These are phyloP conservation scores for Collichthys lucidus DNA, from an alignment of 2,113 vertebrate species.

Conservation along the genomic window DNA sequence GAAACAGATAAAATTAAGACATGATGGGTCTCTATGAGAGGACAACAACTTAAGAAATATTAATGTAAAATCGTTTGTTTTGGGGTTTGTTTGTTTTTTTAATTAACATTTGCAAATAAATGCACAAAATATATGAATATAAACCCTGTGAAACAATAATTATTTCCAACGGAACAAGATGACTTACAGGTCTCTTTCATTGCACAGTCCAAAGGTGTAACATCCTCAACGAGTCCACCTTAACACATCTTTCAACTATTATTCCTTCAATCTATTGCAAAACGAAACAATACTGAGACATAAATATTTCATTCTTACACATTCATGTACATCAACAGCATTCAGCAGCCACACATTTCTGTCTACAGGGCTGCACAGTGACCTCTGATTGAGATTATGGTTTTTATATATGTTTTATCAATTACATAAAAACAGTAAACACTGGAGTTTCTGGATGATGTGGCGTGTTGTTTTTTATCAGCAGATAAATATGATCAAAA, in stretches of 20 bases:
- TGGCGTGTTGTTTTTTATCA: neutral
- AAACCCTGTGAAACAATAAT: neutral
- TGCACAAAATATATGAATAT: slow-evolving; percentile 15
- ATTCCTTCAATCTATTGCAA: slow-evolving; percentile 6
- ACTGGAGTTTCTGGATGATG: neutral
- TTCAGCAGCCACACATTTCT: slow-evolving; percentile 46
- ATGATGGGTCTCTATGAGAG: neutral
- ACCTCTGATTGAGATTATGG: neutral
- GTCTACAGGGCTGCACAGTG: slow-evolving; percentile 30
- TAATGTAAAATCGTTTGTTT: neutral
- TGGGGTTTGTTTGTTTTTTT: neutral
- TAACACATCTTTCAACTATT: slow-evolving; percentile 15
- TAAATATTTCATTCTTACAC: slow-evolving; percentile 42
- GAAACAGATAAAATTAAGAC: slow-evolving; percentile 37
- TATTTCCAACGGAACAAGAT: slow-evolving; percentile 1
- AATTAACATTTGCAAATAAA: slow-evolving; percentile 18
- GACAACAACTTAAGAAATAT: slow-evolving; percentile 11
- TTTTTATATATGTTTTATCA: neutral
- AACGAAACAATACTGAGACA: slow-evolving; percentile 29
- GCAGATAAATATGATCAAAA: neutral
- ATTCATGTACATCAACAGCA: slow-evolving; percentile 52
- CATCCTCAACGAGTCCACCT: slow-evolving; percentile 21
- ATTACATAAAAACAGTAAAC: neutral
- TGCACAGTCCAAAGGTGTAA: slow-evolving; percentile 26
- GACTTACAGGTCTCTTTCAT: slow-evolving; percentile 28